Percentiles rank a stretch among this genome's conserved stretches.
Conservation (phyloP, 2,797 vertebrate genomes). For the Tolypeutes matacus region DNA sequence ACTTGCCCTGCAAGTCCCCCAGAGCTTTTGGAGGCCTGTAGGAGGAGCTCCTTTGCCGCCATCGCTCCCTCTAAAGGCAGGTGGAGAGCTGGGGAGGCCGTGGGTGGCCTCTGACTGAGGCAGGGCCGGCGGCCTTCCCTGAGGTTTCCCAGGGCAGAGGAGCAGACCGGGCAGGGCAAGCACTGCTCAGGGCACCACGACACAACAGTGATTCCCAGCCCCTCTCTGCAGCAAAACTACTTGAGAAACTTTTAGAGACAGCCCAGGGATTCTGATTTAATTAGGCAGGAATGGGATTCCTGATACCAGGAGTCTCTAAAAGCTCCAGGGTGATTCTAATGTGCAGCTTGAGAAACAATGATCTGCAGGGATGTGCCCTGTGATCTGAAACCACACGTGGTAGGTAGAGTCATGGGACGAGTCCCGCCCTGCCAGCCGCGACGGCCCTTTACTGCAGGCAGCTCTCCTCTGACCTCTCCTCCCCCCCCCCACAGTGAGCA, state of each 20-base stretch:
- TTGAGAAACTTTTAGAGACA: not conserved
- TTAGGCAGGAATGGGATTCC: not conserved
- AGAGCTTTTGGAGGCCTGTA: not conserved
- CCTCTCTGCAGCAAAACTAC: not conserved
- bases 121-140: not conserved
- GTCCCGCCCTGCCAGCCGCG: not conserved
- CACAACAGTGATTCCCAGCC: not conserved
- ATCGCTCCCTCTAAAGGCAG: not conserved
- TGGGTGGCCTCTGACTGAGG: too few species aligned
- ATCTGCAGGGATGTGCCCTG: accelerated
- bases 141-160: too few species aligned
- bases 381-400: not conserved
- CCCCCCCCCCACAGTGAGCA: too few species aligned
- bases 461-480: not conserved
- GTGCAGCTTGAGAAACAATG: not conserved
- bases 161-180: not conserved
- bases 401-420: not conserved
- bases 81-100: not conserved
- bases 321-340: not conserved
- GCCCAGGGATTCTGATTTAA: not conserved
- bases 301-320: not conserved
- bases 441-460: not conserved
- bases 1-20: not conserved
- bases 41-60: not conserved
- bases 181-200: not conserved